Evolutionary conservation across 1,140 invertebrate genomes (phyloP).

Genomic region (Drosophila sp.): DNA sequence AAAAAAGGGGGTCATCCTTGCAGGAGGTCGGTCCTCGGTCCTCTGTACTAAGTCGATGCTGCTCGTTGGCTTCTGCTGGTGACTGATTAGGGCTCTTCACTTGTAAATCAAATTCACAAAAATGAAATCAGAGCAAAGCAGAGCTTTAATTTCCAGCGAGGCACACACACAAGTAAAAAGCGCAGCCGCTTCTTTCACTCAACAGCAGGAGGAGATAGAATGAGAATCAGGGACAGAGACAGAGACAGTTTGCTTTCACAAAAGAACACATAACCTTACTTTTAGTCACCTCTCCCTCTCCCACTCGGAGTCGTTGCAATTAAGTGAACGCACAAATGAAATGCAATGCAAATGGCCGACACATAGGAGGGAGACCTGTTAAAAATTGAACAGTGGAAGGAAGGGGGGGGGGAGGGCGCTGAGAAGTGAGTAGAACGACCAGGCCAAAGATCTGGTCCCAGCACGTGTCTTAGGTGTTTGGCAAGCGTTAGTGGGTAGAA

Average conservation of each 20-base stretch:
- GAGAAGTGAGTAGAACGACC: background rate
- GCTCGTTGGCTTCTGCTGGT: constrained; percentile 14
- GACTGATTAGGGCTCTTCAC: constrained; percentile 60
- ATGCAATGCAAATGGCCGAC: constrained; percentile 57
- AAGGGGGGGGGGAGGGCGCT: background rate
- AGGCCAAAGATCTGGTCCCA: constrained; percentile 11
- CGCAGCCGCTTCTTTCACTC: constrained; percentile 34
- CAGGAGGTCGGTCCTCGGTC: constrained; percentile 36
- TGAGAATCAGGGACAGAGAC: constrained; percentile 37
- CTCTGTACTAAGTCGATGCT: too few relatives aligned
- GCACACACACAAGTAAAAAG: constrained; percentile 24
- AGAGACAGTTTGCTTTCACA: constrained; percentile 48
- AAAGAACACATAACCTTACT: constrained; percentile 36
- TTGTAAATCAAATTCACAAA: constrained; percentile 56
- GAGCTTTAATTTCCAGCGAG: constrained; percentile 51
- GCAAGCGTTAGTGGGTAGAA: background rate
- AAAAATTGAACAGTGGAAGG: constrained; percentile 40
- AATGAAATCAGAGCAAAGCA: constrained; percentile 38
- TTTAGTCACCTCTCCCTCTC: background rate
- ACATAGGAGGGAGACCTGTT: constrained; percentile 25
- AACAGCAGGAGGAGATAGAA: constrained; percentile 35
- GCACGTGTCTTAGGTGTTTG: constrained; percentile 17
- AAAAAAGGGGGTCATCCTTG: constrained; percentile 25
- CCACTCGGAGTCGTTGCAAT: constrained; percentile 53
- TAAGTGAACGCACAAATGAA: constrained; percentile 64